Percentiles rank a stretch among this genome's conserved stretches.
Evolutionary conservation across 2,888 invertebrate species (phyloP).

Genomic region (Scelioninae gen. 2): DNA sequence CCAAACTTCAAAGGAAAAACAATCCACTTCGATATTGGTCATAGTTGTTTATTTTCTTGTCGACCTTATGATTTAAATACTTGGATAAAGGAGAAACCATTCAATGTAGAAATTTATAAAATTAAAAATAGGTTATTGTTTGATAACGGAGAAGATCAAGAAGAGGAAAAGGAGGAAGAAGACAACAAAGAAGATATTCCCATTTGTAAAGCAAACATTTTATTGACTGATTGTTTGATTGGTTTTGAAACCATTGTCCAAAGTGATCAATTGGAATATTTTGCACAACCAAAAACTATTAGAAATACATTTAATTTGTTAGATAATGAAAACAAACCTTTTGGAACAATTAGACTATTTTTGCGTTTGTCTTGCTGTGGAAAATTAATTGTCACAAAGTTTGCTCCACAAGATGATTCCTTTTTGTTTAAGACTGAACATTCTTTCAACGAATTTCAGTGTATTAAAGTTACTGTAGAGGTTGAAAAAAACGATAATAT

Average conservation of each 20-base stretch:
- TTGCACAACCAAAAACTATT: conserved; percentile 61
- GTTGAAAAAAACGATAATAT: conserved; percentile 4
- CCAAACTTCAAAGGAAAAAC: conserved; percentile 25
- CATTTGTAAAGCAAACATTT: conserved; percentile 61
- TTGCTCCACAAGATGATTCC: conserved; percentile 63
- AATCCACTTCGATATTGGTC: conserved; percentile 62
- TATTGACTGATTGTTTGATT: conserved; percentile 62
- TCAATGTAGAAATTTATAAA: conserved; percentile 60
- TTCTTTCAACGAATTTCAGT: conserved; percentile 64
- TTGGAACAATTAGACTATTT: conserved; percentile 68
- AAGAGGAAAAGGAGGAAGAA: conserved; percentile 4
- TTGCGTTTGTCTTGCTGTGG: conserved; percentile 69
- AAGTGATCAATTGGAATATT: conserved; percentile 52
- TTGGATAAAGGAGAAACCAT: conserved; percentile 58
- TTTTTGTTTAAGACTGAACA: conserved; percentile 67
- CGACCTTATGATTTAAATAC: conserved; percentile 60
- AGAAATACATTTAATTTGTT: conserved; percentile 64
- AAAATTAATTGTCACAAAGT: conserved; percentile 68
- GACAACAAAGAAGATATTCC: conserved; percentile 31
- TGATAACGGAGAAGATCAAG: not conserved
- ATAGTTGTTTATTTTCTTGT: conserved; percentile 64
- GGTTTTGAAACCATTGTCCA: conserved; percentile 62
- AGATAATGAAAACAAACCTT: conserved; percentile 60
- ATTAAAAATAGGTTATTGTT: not conserved
- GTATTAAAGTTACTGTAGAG: conserved; percentile 54